Evolutionary conservation across 1,140 invertebrate genomes (phyloP), one percentile per base, ranked within the genome.

Genomic region (Pseudomyrmex dendroicus): DNA sequence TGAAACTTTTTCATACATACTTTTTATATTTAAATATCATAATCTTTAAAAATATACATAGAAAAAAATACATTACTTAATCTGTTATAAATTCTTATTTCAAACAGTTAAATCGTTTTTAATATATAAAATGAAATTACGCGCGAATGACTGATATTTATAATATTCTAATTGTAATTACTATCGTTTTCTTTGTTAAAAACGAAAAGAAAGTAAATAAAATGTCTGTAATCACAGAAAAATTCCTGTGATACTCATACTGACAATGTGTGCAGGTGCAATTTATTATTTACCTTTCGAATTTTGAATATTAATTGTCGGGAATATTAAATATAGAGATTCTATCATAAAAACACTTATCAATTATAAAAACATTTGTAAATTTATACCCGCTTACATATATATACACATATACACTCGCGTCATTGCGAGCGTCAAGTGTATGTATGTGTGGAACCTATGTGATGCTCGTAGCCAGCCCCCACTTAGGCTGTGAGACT

Each of bases 121-220:
- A 66, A 54, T 68, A 68, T 20, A 61, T 68, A 76, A 50, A 9
- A 48, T 64, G 8, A 4, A 70, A 78, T n/a, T 12, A 70, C 68
- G 7, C 35, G 44, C 54, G 66, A 72, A 25, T 61, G 54, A 80
- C 54, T 80, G 66, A 80, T 70, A 78, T 70, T 54, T 78, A 78
- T 35, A 35, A 35, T 7, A 35, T 35, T 78, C 63, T 80, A 72
- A 80, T 80, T 80, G 76, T 80, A 22, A 80, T 80, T 17, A 80
- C 22, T 10, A 72, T 61, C 46, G 54, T 72, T 80, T 80, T 80
- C 66, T 80, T 80, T 35, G 35, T 35, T 35, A 35, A 72, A 80
- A 80, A 70, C n/a, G 15, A 70, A 61, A 35, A 35, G 66, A 72
- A 70, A 72, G 20, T 72, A 72, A 80, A 80, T 80, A 80, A 80